Conservation (phyloP, 2,888 invertebrate species). For the Kryphioiulus occultus region DNA sequence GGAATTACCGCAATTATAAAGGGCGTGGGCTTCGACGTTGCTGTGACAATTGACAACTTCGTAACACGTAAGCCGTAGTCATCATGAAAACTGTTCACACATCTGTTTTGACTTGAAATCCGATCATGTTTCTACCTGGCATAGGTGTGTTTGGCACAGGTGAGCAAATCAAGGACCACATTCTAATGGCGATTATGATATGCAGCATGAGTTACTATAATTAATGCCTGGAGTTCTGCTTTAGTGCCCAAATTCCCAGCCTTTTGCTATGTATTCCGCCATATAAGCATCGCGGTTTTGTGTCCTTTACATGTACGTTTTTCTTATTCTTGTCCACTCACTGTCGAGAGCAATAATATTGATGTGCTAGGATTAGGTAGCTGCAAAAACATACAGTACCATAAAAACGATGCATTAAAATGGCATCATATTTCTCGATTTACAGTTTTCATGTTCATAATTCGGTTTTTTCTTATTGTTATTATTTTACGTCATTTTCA, state of each 20-base stretch:
- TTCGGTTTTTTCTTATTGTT: not conserved
- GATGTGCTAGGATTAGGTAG: too few species aligned
- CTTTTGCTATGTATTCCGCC: not conserved
- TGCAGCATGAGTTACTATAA: not conserved
- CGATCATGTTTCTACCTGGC: conserved; percentile 80
- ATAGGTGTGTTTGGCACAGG: conserved; percentile 95
- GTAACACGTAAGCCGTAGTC: not conserved
- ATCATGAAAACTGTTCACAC: not conserved
- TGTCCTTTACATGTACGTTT: too few species aligned
- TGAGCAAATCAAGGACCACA: not conserved
- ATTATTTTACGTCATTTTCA: not conserved
- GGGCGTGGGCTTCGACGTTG: not conserved
- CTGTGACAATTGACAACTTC: not conserved
- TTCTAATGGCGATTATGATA: not conserved
- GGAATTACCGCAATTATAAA: not conserved
- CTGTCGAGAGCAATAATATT: too few species aligned
- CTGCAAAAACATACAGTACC: not conserved
- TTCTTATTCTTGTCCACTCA: too few species aligned
- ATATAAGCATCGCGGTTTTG: too few species aligned
- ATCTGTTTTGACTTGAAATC: not conserved
- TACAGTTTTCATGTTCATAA: too few species aligned
- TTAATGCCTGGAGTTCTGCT: not conserved
- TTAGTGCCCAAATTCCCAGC: not conserved
- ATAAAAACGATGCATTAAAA: too few species aligned
- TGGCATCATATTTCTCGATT: too few species aligned